Conservation (phyloP, 2,888 invertebrate species). For the Perizoma affinitatum region DNA sequence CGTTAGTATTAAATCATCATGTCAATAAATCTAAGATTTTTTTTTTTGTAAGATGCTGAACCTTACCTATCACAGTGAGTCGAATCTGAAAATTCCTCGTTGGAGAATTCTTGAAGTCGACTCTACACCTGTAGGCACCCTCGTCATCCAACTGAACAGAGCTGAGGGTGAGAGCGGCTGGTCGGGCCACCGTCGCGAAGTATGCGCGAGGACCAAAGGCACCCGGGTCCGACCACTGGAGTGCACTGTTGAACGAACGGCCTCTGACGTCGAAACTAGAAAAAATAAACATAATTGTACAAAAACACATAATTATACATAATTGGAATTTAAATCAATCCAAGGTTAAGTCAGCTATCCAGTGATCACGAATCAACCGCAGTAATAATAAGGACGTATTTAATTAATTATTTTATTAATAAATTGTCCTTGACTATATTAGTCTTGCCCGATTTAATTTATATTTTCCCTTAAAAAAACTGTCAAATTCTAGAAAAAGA, state of each 20-base stretch:
- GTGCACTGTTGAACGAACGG: conserved; percentile 90
- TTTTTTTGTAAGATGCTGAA: background rate
- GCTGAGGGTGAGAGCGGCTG: conserved; percentile 92
- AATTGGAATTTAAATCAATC: too few species aligned
- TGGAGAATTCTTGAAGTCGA: conserved; percentile 95
- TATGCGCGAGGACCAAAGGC: conserved; percentile 94
- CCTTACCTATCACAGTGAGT: conserved; percentile 95
- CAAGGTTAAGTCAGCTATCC: background rate
- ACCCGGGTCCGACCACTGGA: conserved; percentile 92
- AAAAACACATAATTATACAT: too few species aligned
- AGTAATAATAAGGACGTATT: background rate
- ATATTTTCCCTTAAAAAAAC: conserved; percentile 48
- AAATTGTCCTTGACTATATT: conserved; percentile 51
- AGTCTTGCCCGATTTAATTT: conserved; percentile 49
- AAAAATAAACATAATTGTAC: conserved; percentile 43
- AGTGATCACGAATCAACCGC: background rate
- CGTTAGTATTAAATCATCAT: too few species aligned
- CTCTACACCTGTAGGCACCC: conserved; percentile 93
- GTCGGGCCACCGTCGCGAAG: conserved; percentile 91
- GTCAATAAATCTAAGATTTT: too few species aligned
- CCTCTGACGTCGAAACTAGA: conserved; percentile 94
- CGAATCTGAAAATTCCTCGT: conserved; percentile 95
- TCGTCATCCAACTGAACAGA: conserved; percentile 94
- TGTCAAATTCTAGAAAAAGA: conserved; percentile 72
- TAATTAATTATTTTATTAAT: conserved; percentile 5